Evolutionary conservation across 2,888 invertebrate genomes (phyloP), one percentile per base, ranked within the genome.

Genomic region (Netelia virgata): DNA sequence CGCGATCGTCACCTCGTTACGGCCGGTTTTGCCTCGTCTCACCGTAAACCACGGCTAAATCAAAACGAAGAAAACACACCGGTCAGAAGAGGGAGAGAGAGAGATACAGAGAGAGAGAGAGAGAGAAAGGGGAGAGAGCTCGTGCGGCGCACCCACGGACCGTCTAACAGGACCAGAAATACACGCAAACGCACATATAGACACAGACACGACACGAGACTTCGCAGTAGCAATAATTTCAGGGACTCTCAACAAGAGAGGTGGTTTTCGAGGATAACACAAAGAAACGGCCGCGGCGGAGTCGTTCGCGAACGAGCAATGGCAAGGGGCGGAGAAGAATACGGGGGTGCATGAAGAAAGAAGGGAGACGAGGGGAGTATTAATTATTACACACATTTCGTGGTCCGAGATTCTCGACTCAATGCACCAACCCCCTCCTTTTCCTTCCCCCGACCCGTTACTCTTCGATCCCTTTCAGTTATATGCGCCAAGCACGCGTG

Each of bases 331-430:
- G 5, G 63, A 23, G 9, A n/a, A n/a, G n/a, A n/a, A n/a, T n/a
- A n/a, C n/a, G 14, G 43, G 16, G n/a, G 36, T 8, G 41, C 14
- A 63, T 1, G 63, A 41, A 41, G 36, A n/a, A 63, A 16, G 63
- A 2, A 9, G 63, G 41, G 36, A 63, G 14, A n/a, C n/a, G 28
- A 59, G 20, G 10, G 59, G 70, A n/a, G 70, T 43, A 73, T 73
- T 73, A 73, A 73, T 73, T 73, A 73, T 73, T 73, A 61, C 73
- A 59, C 43, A 16, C 43, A 20, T 72, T 73, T 59, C 73, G 43
- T 59, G 59, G 47, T 61, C 73, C 61, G 73, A 73, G 73, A 73
- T 75, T 66, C 75, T 50, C 57, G 66, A 59, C n/a, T n/a, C 61
- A 36, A 36, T 28, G 43, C 59, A 11, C 57, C 16, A n/a, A 55